phyloP scores from a whole-genome alignment of 2,113 vertebrate genomes.

The Andinoacara biseriatus region DNA sequence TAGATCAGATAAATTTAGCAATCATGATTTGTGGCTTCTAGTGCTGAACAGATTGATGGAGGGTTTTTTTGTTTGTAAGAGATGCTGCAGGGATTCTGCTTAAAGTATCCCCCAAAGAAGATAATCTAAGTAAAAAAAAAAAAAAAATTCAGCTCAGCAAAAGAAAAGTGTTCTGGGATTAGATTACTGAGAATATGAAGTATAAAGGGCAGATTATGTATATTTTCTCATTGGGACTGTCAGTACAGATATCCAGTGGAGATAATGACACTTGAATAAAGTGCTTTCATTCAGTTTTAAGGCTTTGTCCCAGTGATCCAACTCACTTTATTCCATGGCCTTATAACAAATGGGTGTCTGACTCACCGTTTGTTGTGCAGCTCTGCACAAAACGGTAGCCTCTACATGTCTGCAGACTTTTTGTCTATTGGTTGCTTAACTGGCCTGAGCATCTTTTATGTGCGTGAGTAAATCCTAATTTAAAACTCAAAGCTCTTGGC shows the following conservation, averaged over 20 bases:
- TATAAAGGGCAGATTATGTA: not conserved
- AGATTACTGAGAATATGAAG: not conserved
- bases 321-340: not conserved
- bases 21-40: constrained; percentile 1
- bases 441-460: constrained; percentile 26
- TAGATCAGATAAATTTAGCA: constrained; percentile 38
- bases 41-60: constrained; percentile 22
- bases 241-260: not conserved
- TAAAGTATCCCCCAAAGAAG: not conserved
- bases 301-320: not conserved
- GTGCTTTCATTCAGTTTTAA: not conserved
- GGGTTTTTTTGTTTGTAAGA: not conserved
- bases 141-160: not conserved
- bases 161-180: constrained; percentile 1
- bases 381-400: constrained; percentile 1
- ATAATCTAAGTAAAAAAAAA: not conserved
- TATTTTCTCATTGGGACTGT: not conserved
- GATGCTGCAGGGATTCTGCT: constrained; percentile 8
- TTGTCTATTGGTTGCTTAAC: not conserved
- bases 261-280: not conserved
- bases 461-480: constrained; percentile 30
- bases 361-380: not conserved
- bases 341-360: not conserved
- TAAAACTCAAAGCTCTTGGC: constrained; percentile 26
- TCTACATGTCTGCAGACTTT: not conserved